Evolutionary conservation across 1,140 invertebrate genomes (phyloP).

Genomic region (Dermatophagoides farinae): DNA sequence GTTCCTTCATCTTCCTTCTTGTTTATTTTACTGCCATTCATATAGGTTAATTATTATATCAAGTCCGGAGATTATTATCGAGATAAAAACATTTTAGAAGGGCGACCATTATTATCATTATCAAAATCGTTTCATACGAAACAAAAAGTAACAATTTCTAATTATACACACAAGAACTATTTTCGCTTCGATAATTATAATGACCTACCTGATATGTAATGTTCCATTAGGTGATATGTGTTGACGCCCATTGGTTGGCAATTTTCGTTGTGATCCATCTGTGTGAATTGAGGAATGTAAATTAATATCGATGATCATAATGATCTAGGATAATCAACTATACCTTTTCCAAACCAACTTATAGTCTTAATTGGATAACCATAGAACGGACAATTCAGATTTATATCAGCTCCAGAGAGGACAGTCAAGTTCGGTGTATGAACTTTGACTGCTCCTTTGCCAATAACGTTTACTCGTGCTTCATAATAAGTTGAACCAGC

Average conservation of each 20-base stretch:
- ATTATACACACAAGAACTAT: background rate
- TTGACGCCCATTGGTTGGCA: conserved; percentile 26
- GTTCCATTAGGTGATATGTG: conserved; percentile 43
- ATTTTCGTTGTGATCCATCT: conserved; percentile 42
- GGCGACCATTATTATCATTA: too few relatives aligned
- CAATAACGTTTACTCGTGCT: conserved; percentile 58
- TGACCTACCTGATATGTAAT: conserved; percentile 29
- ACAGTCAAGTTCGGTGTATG: conserved; percentile 27
- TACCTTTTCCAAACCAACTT: conserved; percentile 19
- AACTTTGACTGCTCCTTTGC: conserved; percentile 25
- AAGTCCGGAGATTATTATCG: background rate
- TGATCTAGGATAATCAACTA: background rate
- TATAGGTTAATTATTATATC: too few relatives aligned
- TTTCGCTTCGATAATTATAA: conserved; percentile 19
- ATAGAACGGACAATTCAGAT: conserved; percentile 26
- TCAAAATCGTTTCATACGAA: background rate
- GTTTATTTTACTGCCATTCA: conserved; percentile 28
- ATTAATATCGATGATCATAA: conserved; percentile 3
- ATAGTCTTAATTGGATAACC: conserved; percentile 28
- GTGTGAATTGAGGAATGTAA: conserved; percentile 6
- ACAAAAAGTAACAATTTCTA: background rate
- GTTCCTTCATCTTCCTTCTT: conserved; percentile 28
- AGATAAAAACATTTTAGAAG: too few relatives aligned
- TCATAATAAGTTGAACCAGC: conserved; percentile 51
- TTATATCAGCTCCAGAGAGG: conserved; percentile 24